These are phyloP conservation scores for Spermophilus dauricus DNA, from an alignment of 2,113 vertebrate species.

Conservation along the genomic window DNA sequence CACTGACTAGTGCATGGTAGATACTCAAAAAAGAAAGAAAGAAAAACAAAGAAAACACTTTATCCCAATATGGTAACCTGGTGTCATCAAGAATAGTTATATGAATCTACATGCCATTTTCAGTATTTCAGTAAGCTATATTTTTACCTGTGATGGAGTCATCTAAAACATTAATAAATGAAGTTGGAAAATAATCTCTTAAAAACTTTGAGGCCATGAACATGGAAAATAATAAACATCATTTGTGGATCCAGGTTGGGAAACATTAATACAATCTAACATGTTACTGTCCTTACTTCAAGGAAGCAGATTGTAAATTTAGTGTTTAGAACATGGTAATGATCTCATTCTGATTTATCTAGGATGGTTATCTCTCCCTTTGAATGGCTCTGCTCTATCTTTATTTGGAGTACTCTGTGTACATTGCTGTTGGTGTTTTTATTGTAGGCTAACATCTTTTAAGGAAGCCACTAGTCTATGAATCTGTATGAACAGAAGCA, in stretches of 20 bases:
- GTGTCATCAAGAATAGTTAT: background rate
- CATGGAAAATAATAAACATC: slow-evolving; percentile 60
- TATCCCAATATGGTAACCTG: background rate
- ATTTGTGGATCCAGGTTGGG: slow-evolving; percentile 11
- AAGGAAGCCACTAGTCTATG: slow-evolving; percentile 42
- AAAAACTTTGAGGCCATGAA: slow-evolving; percentile 37
- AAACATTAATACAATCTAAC: slow-evolving; percentile 59
- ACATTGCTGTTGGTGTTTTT: slow-evolving; percentile 57
- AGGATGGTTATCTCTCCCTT: slow-evolving; percentile 52
- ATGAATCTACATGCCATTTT: slow-evolving; percentile 23
- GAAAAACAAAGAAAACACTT: background rate
- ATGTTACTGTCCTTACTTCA: slow-evolving; percentile 60
- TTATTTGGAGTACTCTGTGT: slow-evolving; percentile 59
- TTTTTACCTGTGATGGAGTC: slow-evolving; percentile 25
- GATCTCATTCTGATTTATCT: slow-evolving; percentile 69
- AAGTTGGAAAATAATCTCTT: slow-evolving; percentile 60
- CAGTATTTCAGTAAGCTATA: slow-evolving; percentile 17
- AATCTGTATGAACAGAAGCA: slow-evolving; percentile 61
- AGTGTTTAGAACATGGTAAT: slow-evolving; percentile 15
- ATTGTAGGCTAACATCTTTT: slow-evolving; percentile 56
- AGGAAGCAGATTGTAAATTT: slow-evolving; percentile 62
- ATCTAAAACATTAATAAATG: slow-evolving; percentile 68
- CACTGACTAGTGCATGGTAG: background rate
- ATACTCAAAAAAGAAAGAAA: slow-evolving; percentile 12
- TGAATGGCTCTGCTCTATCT: slow-evolving; percentile 62